Evolutionary conservation across 2,797 vertebrate genomes (phyloP).

Genomic region (Lophius americanus): DNA sequence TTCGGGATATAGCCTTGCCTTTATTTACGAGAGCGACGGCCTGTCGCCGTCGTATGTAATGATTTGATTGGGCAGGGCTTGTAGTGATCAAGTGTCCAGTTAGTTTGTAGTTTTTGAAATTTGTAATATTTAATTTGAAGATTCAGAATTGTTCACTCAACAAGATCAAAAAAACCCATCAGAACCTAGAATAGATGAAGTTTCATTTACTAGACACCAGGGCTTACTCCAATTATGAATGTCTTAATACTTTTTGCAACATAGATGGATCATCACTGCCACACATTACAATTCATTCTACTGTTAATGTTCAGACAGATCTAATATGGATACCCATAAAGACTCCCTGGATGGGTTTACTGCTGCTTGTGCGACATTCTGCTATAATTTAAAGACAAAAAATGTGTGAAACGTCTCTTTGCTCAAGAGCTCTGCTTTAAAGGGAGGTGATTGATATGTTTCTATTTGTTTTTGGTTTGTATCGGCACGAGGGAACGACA

Average conservation of each 20-base stretch:
- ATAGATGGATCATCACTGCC: constrained; percentile 24
- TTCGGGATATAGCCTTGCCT: too few relatives aligned
- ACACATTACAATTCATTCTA: constrained; percentile 36
- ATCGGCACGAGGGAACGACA: background rate
- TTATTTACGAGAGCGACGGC: too few relatives aligned
- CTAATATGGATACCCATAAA: constrained; percentile 27
- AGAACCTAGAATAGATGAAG: constrained; percentile 19
- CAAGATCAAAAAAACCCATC: too few relatives aligned
- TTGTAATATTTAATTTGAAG: too few relatives aligned
- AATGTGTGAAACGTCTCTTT: background rate
- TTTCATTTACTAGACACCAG: constrained; percentile 24
- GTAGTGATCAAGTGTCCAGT: too few relatives aligned
- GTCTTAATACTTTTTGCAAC: constrained; percentile 6
- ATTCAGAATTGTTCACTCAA: too few relatives aligned
- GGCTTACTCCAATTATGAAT: constrained; percentile 1
- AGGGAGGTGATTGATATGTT: background rate
- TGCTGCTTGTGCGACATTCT: background rate
- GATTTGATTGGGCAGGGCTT: too few relatives aligned
- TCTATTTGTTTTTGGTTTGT: background rate
- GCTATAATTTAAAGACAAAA: constrained; percentile 1
- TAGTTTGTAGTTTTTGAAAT: too few relatives aligned
- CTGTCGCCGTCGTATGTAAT: too few relatives aligned
- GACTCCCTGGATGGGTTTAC: constrained; percentile 9
- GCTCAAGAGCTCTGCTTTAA: background rate
- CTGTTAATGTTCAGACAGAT: constrained; percentile 30